Conservation (phyloP, 2,888 invertebrate species). For the Pseudeuparius sepicola region DNA sequence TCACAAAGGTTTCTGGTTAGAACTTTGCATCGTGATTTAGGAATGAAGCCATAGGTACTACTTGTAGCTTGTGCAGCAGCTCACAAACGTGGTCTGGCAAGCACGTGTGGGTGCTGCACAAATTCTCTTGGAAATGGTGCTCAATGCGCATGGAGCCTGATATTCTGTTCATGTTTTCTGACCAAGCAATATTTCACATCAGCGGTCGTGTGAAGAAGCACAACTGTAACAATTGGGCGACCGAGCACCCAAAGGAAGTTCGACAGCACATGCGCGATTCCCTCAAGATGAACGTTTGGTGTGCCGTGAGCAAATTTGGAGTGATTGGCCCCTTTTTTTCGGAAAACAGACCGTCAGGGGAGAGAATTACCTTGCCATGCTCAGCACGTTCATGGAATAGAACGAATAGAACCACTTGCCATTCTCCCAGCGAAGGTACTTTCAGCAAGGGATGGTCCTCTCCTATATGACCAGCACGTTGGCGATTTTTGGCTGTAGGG, state of each 20-base stretch:
- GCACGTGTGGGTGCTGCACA: constrained; percentile 3
- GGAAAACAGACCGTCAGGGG: too few relatives aligned
- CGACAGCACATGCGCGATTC: too few relatives aligned
- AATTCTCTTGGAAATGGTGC: constrained; percentile 3
- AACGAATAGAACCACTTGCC: too few relatives aligned
- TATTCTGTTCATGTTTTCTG: constrained; percentile 10
- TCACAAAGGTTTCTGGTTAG: constrained; percentile 1
- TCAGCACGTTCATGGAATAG: constrained; percentile 2
- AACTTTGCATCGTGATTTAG: constrained; percentile 2
- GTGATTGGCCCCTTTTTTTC: constrained; percentile 1
- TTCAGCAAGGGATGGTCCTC: too few relatives aligned
- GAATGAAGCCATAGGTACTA: constrained; percentile 2
- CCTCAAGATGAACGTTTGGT: too few relatives aligned
- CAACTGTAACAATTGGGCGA: constrained; percentile 24
- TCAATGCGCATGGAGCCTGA: constrained; percentile 3
- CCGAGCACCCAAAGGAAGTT: constrained; percentile 18
- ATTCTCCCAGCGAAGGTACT: constrained; percentile 2
- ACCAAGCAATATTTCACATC: constrained; percentile 25
- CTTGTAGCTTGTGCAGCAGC: constrained; percentile 2
- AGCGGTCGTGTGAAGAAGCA: constrained; percentile 25
- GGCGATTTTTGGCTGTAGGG: too few relatives aligned
- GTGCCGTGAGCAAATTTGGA: too few relatives aligned
- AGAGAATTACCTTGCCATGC: constrained; percentile 3
- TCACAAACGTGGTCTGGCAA: background rate
- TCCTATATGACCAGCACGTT: too few relatives aligned